Conservation (phyloP, 2,797 vertebrate species). For the Pseudochirops cupreus region DNA sequence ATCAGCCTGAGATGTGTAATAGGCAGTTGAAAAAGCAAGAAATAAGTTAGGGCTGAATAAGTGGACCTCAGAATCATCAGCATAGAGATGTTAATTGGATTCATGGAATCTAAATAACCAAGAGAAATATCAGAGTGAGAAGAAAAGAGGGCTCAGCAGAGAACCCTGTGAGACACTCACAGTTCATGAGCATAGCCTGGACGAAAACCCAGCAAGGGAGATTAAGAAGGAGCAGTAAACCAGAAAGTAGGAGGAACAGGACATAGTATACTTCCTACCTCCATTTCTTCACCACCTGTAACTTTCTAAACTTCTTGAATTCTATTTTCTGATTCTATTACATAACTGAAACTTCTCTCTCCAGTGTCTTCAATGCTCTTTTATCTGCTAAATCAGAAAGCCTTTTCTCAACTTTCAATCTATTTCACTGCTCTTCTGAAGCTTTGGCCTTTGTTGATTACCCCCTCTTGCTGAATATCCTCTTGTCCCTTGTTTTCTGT, state of each 20-base stretch:
- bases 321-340: not conserved
- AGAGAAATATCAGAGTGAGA: not conserved
- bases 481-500: not conserved
- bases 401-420: not conserved
- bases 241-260: not conserved
- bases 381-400: not conserved
- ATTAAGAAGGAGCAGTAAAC: not conserved
- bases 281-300: not conserved
- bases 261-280: not conserved
- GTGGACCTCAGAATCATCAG: not conserved
- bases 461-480: not conserved
- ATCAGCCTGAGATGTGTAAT: not conserved
- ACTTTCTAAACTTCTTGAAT: not conserved
- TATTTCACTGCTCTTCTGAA: not conserved
- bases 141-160: not conserved
- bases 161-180: not conserved
- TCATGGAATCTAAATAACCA: not conserved
- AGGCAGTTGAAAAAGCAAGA: not conserved
- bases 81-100: not conserved
- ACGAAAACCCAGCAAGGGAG: not conserved
- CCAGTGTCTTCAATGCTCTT: not conserved
- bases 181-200: not conserved
- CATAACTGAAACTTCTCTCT: not conserved
- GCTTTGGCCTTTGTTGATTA: not conserved
- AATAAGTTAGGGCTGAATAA: not conserved